Percentiles rank a stretch among this genome's conserved stretches.
Evolutionary conservation across 2,888 invertebrate genomes (phyloP).

Genomic region (Ganaspis brasiliensis): DNA sequence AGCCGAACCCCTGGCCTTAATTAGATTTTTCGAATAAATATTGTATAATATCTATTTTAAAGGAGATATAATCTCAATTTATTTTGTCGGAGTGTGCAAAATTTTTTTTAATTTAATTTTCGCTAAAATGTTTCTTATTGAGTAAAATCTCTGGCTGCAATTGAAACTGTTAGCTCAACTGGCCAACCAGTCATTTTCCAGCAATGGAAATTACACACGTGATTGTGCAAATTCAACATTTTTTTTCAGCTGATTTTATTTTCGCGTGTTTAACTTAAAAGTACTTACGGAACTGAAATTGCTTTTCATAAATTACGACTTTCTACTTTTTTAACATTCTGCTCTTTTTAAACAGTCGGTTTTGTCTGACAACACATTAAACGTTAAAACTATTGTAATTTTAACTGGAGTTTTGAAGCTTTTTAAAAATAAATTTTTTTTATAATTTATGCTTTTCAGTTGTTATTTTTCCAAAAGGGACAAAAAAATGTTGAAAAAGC

Average conservation of each 20-base stretch:
- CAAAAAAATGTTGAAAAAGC: too few species aligned
- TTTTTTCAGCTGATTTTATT: background rate
- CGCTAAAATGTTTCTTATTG: background rate
- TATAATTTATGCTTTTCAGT: too few species aligned
- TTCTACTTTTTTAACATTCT: background rate
- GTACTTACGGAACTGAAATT: background rate
- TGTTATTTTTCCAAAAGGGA: too few species aligned
- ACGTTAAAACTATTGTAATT: too few species aligned
- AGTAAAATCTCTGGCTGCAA: too few species aligned
- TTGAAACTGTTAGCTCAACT: too few species aligned
- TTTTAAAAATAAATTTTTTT: too few species aligned
- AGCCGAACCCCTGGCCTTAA: constrained; percentile 9
- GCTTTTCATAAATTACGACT: constrained; percentile 23
- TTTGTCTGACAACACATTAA: too few species aligned
- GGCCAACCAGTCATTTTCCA: too few species aligned
- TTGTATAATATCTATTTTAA: background rate
- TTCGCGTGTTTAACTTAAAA: constrained; percentile 8
- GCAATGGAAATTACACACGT: too few species aligned
- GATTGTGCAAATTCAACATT: background rate
- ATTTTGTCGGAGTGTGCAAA: background rate
- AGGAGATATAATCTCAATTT: constrained; percentile 9
- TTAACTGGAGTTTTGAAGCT: too few species aligned
- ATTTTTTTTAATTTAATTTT: background rate
- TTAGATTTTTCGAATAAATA: constrained; percentile 13
- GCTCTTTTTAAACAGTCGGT: background rate